phyloP scores from a whole-genome alignment of 2,888 invertebrate species.

The Polydesmus complanatus region DNA sequence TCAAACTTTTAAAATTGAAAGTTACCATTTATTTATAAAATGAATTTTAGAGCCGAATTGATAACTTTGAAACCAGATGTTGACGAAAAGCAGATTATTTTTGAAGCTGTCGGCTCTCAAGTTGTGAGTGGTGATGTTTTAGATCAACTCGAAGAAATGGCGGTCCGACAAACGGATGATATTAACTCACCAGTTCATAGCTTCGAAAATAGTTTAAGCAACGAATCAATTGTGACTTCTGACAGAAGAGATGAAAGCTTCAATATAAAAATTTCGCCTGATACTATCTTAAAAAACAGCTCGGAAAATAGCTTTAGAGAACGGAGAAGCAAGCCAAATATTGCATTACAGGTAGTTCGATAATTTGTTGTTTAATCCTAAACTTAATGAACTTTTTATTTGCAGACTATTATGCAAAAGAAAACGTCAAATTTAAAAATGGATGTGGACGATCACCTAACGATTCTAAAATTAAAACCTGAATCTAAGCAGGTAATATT shows the following conservation, averaged over 20 bases:
- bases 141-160: slow-evolving; percentile 17
- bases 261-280: no score
- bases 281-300: background rate
- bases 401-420: slow-evolving; percentile 29
- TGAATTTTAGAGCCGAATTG: background rate
- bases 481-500: slow-evolving; percentile 25
- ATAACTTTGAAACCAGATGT: no score
- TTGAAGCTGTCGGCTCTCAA: slow-evolving; percentile 17
- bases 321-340: slow-evolving; percentile 52
- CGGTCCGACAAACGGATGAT: slow-evolving; percentile 1
- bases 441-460: slow-evolving; percentile 12
- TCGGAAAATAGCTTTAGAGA: slow-evolving; percentile 24
- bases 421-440: slow-evolving; percentile 13
- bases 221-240: no score
- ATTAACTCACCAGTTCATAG: background rate
- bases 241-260: no score
- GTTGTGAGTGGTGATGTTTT: slow-evolving; percentile 16
- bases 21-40: background rate
- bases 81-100: no score
- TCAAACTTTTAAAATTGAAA: background rate
- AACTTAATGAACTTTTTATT: background rate
- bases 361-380: background rate
- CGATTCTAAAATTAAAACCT: slow-evolving; percentile 15
- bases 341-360: slow-evolving; percentile 45
- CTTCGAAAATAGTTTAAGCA: no score